Percentiles rank a stretch among this genome's conserved stretches.
phyloP scores from a whole-genome alignment of 2,888 invertebrate genomes.

The Tridacna gigas region DNA sequence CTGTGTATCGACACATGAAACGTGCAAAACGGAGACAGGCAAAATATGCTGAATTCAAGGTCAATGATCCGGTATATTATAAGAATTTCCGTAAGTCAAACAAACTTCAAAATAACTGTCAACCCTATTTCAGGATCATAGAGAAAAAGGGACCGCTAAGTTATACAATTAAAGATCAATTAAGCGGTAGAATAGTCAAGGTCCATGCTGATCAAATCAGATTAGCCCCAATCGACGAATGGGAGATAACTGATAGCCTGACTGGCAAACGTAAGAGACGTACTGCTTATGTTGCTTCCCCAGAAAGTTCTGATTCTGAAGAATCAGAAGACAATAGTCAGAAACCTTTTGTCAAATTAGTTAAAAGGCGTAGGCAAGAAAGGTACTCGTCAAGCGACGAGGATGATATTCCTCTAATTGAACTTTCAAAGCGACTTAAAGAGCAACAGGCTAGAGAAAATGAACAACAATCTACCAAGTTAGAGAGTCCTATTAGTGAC shows the following conservation, averaged over 20 bases:
- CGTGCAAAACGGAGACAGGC: slow-evolving; percentile 48
- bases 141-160: background rate
- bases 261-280: background rate
- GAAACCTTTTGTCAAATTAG: background rate
- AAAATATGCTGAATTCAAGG: slow-evolving; percentile 35
- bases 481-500: background rate
- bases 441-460: background rate
- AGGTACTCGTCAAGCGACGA: background rate
- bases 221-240: background rate
- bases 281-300: background rate
- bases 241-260: background rate
- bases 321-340: background rate
- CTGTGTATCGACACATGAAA: slow-evolving; percentile 38
- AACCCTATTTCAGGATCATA: background rate
- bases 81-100: slow-evolving; percentile 12
- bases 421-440: background rate
- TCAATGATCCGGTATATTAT: slow-evolving; percentile 16
- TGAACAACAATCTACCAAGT: background rate
- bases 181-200: background rate
- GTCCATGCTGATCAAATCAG: background rate
- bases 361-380: background rate
- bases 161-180: slow-evolving; percentile 5
- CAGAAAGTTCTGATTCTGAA: background rate
- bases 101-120: background rate
- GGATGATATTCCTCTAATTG: slow-evolving; percentile 4